Evolutionary conservation across 2,113 vertebrate species (phyloP).

Genomic region (Salvelinus sp.): DNA sequence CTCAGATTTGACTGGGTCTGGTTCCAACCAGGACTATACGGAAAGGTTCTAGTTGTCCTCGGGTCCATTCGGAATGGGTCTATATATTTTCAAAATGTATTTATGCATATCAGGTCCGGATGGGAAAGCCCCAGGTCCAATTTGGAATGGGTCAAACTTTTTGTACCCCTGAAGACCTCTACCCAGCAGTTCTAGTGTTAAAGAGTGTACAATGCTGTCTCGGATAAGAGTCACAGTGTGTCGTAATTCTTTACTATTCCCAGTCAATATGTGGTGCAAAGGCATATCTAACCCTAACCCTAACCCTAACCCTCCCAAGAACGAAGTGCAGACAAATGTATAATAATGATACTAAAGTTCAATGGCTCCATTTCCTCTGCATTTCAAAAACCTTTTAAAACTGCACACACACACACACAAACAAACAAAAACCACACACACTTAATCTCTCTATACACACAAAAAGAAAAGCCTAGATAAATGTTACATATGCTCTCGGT

Average conservation of each 20-base stretch:
- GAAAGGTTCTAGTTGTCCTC: too few relatives aligned
- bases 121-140: too few relatives aligned
- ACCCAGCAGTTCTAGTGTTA: slow-evolving; percentile 1
- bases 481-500: too few relatives aligned
- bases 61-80: too few relatives aligned
- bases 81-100: too few relatives aligned
- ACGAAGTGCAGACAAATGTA: slow-evolving; percentile 28
- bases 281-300: too few relatives aligned
- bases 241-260: slow-evolving; percentile 55
- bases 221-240: slow-evolving; percentile 53
- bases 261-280: slow-evolving; percentile 32
- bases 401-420: not conserved
- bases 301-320: too few relatives aligned
- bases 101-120: too few relatives aligned
- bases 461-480: not conserved
- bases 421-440: not conserved
- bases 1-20: too few relatives aligned
- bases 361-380: slow-evolving; percentile 25
- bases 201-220: slow-evolving; percentile 42
- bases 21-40: too few relatives aligned
- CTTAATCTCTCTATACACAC: not conserved
- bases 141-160: too few relatives aligned
- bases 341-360: slow-evolving; percentile 46
- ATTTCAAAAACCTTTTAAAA: slow-evolving; percentile 12
- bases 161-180: too few relatives aligned